Evolutionary conservation across 2,888 invertebrate species (phyloP), one percentile per base, ranked within the genome.

Genomic region (Serrognathus titanus): DNA sequence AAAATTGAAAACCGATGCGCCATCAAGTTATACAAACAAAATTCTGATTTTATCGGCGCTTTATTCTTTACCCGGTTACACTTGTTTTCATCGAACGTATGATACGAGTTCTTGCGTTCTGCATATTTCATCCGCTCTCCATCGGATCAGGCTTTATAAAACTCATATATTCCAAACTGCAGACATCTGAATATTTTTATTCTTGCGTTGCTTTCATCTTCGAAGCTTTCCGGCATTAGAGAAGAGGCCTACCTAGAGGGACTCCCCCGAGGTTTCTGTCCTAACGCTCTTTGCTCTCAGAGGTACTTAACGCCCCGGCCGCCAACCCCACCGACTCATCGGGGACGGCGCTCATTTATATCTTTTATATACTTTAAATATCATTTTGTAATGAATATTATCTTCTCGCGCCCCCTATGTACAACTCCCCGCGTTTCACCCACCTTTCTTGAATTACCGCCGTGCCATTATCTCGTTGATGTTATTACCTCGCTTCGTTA

Each of bases 121-220:
- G 51, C 61, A 63, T 65, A 65, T 63, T 63, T 65, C 58, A 63
- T 62, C 58, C 58, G 52, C 50, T 63, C 61, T 62, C 60, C 54
- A 60, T 60, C 61, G 58, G 58, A 59, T 51, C 48, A 55, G 51
- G 59, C 57, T 61, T 63, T 60, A 58, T 53, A 60, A 59, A 61
- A 63, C 60, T 62, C 63, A 60, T 63, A 65, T 63, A 64, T 66
- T 61, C 57, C 58, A 61, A 63, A 64, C 54, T 58, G 59, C 51
- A 55, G 60, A 66, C 59, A 61, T 66, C 59, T 59, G 64, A 60
- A 64, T 66, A 63, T 64, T 64, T 64, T 60, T 57, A 59, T 64
- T 63, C 58, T 59, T 45, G 59, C 24, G 24, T 7, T 7, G 24
- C 60, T 60, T 60, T 60, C 60, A 60, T 60, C 57, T 57, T 48